Evolutionary conservation across 2,113 vertebrate species (phyloP).

Genomic region (Antigone vipio): DNA sequence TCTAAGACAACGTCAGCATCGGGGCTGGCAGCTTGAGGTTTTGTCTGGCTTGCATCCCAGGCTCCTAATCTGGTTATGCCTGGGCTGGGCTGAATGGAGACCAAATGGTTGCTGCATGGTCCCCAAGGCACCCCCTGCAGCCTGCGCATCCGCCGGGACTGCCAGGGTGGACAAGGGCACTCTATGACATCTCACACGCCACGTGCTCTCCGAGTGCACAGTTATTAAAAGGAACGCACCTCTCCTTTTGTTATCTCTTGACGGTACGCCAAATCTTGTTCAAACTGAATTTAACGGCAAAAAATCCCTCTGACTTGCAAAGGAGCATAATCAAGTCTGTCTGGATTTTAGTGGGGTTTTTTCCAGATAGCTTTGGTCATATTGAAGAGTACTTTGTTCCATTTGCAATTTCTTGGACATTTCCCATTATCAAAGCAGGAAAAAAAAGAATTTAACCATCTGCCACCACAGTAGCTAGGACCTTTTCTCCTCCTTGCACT

Average conservation of each 20-base stretch:
- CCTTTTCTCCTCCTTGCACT: neutral
- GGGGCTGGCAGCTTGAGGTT: neutral
- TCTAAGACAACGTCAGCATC: neutral
- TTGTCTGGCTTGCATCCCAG: neutral
- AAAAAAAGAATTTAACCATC: neutral
- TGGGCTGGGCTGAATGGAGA: neutral
- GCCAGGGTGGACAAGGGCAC: neutral
- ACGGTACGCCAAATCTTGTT: neutral
- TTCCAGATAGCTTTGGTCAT: neutral
- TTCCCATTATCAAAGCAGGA: neutral
- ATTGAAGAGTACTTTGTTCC: neutral
- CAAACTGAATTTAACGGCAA: neutral
- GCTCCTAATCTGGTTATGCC: neutral
- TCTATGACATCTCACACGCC: neutral
- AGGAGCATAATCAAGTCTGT: neutral
- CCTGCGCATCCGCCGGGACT: neutral
- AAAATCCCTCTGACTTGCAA: neutral
- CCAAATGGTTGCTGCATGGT: neutral
- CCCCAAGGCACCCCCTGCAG: neutral
- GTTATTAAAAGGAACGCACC: neutral
- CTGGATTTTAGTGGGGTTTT: rapidly evolving
- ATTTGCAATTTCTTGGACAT: neutral
- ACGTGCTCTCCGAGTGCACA: neutral
- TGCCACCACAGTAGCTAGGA: neutral
- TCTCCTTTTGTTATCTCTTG: neutral